Base-by-base conservation (phyloP, 2,797 vertebrate species). In the Rhynchonycteris naso region DNA sequence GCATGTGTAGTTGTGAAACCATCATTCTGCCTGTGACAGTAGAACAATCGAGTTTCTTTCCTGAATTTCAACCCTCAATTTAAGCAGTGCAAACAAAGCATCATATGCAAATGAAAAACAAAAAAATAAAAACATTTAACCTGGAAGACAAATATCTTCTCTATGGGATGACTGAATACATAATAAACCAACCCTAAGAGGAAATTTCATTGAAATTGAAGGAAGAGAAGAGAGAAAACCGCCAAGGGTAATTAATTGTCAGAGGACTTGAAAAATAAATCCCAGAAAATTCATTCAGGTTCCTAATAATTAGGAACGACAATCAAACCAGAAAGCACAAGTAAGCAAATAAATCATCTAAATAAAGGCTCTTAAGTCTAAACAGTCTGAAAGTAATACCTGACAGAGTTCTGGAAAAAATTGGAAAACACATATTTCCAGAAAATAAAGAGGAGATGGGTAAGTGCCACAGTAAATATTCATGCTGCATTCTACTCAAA, bases 31-130 rank as follows among this genome's bases (percentile, higher is more conserved):
- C 56, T 75, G 30, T 54, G 84, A 63, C 78, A 66, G 63, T 96
- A 61, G 56, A 95, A 91, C 92, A 94, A 96, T 86, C 69, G 90
- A 93, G 8, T 80, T 52, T 96, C 89, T 78, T 95, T 54, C 61
- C 30, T 69, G 71, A 94, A 90, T 91, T 50, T 63, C 76, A 94
- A 68, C 52, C 21, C 9, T 82, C 80, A 68, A 10, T 76, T 82
- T 71, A 82, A 95, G 54, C 26, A 84, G 15, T 35, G 5, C 8
- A 85, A 85, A 33, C 33, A 79, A 94, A 95, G 4, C 22, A 79
- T 50, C 35, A 1, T 22, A 72, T 61, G 63, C 43, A 43, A n/a
- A 47, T 33, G 58, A 30, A 24, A 9, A 43, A 43, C 43, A 4
- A 18, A 61, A 61, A n/a, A 43, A 26, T 68, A 4, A n/a, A 83